Conservation (phyloP, 2,797 vertebrate species). For the Tokudaia tokunoshimensis region DNA sequence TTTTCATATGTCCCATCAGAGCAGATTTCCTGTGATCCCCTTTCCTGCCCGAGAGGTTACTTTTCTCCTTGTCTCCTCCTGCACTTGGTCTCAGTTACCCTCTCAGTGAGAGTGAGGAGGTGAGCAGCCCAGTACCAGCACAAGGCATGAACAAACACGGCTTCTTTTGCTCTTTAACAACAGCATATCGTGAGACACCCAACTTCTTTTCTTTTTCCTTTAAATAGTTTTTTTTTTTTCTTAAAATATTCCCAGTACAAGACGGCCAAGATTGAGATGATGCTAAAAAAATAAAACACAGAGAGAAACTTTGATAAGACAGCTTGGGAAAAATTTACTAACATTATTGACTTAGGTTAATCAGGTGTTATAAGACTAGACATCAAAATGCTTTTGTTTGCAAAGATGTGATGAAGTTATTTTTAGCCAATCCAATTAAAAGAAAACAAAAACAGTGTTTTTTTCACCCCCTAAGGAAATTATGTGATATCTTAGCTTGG, state of each 20-base stretch:
- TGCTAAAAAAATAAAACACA: conserved; percentile 34
- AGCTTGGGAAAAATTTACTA: conserved; percentile 28
- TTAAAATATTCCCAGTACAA: conserved; percentile 49
- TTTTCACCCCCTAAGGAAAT: neutral
- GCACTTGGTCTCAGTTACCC: conserved; percentile 18
- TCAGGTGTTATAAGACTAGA: neutral
- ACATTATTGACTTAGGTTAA: conserved; percentile 44
- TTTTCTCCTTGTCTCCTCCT: neutral
- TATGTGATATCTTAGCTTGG: conserved; percentile 14
- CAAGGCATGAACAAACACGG: neutral
- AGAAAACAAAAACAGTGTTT: conserved; percentile 1
- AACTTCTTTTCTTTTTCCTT: neutral
- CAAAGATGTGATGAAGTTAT: conserved; percentile 1
- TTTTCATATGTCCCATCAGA: conserved; percentile 19
- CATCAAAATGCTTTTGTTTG: conserved; percentile 19
- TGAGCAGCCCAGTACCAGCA: neutral
- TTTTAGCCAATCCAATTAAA: conserved; percentile 45
- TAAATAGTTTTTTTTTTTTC: neutral
- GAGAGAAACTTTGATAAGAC: neutral
- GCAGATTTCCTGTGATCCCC: neutral
- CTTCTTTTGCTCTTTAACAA: conserved; percentile 30
- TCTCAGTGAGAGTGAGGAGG: neutral
- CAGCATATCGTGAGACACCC: neutral
- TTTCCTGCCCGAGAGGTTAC: neutral
- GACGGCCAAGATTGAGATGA: neutral